Evolutionary conservation across 2,797 vertebrate genomes (phyloP).

Genomic region (Steatocranus sp.): DNA sequence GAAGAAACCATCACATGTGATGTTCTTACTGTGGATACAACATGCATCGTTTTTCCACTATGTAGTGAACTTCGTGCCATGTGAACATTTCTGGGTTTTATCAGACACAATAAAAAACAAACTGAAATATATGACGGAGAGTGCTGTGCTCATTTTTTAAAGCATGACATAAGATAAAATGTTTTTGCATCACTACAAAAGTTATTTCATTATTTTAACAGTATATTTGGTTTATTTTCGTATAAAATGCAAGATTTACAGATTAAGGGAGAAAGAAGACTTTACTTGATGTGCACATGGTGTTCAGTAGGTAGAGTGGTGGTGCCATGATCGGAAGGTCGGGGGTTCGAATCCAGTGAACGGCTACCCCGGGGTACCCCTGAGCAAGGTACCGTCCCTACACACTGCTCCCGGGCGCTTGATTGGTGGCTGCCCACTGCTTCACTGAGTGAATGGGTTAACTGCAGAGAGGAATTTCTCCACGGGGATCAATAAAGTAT

Average conservation of each 20-base stretch:
- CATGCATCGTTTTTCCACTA: neutral
- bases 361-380: neutral
- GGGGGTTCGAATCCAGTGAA: accelerated
- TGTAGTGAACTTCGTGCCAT: neutral
- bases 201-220: neutral
- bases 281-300: neutral
- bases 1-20: neutral
- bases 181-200: neutral
- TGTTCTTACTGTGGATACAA: neutral
- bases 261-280: neutral
- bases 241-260: neutral
- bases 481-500: neutral
- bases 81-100: conserved; percentile 23
- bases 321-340: accelerated
- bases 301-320: neutral
- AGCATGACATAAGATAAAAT: neutral
- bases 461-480: neutral
- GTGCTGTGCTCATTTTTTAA: conserved; percentile 10
- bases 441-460: neutral
- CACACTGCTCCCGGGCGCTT: neutral
- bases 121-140: neutral
- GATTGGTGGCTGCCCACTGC: neutral
- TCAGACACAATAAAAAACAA: conserved; percentile 48
- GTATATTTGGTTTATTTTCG: neutral
- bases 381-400: neutral